Evolutionary conservation across 2,797 vertebrate genomes (phyloP).

Genomic region (Notolabrus celidotus): DNA sequence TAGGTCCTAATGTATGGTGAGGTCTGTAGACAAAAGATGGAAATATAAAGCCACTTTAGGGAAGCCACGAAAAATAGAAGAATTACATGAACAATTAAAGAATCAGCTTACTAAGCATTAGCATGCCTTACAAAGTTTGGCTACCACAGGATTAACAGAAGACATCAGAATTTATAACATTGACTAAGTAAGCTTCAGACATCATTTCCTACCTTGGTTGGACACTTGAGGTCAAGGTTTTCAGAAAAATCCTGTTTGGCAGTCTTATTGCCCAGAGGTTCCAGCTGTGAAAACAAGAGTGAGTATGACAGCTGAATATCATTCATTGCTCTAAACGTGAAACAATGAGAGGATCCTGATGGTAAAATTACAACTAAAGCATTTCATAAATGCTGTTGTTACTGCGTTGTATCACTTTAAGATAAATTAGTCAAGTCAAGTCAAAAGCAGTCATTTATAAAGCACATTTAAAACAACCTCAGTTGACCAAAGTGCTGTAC

Average conservation of each 20-base stretch:
- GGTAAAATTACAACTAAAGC: background rate
- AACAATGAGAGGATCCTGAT: background rate
- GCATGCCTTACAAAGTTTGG: too few relatives aligned
- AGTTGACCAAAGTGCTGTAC: too few relatives aligned
- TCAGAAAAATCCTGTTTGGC: slow-evolving; percentile 73
- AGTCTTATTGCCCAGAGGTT: slow-evolving; percentile 88
- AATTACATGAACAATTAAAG: background rate
- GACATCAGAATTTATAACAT: too few relatives aligned
- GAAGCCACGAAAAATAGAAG: background rate
- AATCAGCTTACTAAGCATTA: too few relatives aligned
- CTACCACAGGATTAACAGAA: too few relatives aligned
- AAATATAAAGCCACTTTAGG: background rate
- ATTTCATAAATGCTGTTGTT: background rate
- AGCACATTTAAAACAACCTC: too few relatives aligned
- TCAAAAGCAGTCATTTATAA: too few relatives aligned
- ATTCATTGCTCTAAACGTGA: background rate
- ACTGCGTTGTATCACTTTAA: background rate
- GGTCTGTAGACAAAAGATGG: slow-evolving; percentile 63
- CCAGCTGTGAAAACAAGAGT: slow-evolving; percentile 82
- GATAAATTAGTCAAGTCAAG: too few relatives aligned
- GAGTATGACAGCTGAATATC: background rate
- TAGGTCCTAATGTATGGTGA: slow-evolving; percentile 88
- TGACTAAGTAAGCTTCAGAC: background rate
- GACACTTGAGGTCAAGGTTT: slow-evolving; percentile 82
- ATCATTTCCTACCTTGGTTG: slow-evolving; percentile 83